These are phyloP conservation scores for Diogma glabrata DNA, from an alignment of 2,888 invertebrate species.

Conservation along the genomic window DNA sequence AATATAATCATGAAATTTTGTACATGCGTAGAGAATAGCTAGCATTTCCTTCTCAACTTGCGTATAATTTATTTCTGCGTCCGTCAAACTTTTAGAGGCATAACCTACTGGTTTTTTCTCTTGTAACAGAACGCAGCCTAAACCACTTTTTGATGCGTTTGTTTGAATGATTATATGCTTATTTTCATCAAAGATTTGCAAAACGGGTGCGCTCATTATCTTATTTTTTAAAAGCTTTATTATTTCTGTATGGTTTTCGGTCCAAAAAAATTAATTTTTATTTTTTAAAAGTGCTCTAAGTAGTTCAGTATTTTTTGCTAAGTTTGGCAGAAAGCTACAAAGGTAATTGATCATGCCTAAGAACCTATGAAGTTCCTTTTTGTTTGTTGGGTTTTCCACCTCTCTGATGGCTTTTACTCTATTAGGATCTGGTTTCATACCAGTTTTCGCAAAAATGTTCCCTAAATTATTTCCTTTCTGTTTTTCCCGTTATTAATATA, in stretches of 20 bases:
- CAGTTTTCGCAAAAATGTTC: slow-evolving; percentile 12
- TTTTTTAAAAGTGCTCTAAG: slow-evolving; percentile 15
- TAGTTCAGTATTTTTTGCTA: slow-evolving; percentile 13
- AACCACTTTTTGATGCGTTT: slow-evolving; percentile 18
- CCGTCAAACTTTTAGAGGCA: slow-evolving; percentile 13
- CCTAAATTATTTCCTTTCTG: slow-evolving; percentile 10
- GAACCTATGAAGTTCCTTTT: slow-evolving; percentile 14
- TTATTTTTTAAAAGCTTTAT: neutral
- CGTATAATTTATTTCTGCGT: slow-evolving; percentile 16
- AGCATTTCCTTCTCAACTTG: slow-evolving; percentile 19
- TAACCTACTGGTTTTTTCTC: slow-evolving; percentile 15
- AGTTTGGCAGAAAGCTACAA: slow-evolving; percentile 14
- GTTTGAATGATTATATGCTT: slow-evolving; percentile 17
- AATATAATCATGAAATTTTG: slow-evolving; percentile 18
- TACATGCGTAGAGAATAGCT: slow-evolving; percentile 16
- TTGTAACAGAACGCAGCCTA: slow-evolving; percentile 17
- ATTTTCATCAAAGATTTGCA: no score
- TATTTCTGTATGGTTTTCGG: neutral
- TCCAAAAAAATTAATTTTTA: no score
- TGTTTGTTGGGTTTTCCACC: slow-evolving; percentile 13
- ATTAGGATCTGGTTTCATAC: slow-evolving; percentile 10
- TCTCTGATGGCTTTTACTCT: slow-evolving; percentile 14
- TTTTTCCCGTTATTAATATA: slow-evolving; percentile 14
- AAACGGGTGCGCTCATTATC: no score
- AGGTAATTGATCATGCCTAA: slow-evolving; percentile 18